phyloP scores from a whole-genome alignment of 2,113 vertebrate genomes.

The Onychorhynchus coronatus region DNA sequence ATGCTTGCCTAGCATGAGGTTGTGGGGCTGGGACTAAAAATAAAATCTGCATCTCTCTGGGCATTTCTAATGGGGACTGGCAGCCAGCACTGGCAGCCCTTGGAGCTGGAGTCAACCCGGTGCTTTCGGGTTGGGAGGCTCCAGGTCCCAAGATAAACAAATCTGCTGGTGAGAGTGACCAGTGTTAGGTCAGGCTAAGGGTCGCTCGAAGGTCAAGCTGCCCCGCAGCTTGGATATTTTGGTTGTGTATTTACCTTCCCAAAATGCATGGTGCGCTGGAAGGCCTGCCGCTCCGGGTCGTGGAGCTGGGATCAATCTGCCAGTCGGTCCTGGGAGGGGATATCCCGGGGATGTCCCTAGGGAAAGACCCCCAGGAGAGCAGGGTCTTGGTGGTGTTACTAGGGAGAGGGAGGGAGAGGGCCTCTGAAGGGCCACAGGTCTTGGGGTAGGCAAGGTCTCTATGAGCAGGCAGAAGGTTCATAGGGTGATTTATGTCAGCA shows the following conservation, averaged over 20 bases:
- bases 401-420: background rate
- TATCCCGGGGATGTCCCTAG: background rate
- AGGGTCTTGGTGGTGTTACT: background rate
- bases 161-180: slow-evolving; percentile 83
- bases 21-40: slow-evolving; percentile 4
- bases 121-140: slow-evolving; percentile 65
- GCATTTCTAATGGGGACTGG: slow-evolving; percentile 12
- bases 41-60: background rate
- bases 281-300: rapidly evolving
- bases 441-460: background rate
- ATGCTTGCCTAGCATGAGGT: rapidly evolving
- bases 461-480: background rate
- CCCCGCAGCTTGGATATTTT: slow-evolving; percentile 75
- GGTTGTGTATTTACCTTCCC: slow-evolving; percentile 80
- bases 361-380: background rate
- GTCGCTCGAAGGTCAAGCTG: slow-evolving; percentile 87
- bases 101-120: slow-evolving; percentile 25
- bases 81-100: slow-evolving; percentile 24
- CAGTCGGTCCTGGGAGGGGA: rapidly evolving
- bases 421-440: background rate
- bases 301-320: background rate
- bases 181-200: slow-evolving; percentile 81
- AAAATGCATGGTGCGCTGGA: slow-evolving; percentile 13
- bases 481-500: background rate
- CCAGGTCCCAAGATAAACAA: slow-evolving; percentile 79